A percentile compares a stretch with the other conserved stretches of the same genome.
Evolutionary conservation across 2,113 vertebrate species (phyloP).

Genomic region (Natator depressus): DNA sequence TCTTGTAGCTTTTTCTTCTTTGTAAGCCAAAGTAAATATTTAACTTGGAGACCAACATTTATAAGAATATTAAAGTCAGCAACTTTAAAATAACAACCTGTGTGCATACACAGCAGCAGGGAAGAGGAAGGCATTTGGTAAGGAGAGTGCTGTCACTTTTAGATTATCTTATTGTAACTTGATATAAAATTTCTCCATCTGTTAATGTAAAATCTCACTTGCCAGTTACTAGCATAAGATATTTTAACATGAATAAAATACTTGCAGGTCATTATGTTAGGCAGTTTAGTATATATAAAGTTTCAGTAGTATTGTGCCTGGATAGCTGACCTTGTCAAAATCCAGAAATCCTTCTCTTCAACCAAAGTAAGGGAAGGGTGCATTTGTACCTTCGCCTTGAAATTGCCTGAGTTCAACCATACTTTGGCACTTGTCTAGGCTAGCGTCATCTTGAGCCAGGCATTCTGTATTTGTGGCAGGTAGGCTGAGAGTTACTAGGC

Average conservation of each 20-base stretch:
- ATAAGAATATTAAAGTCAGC: neutral
- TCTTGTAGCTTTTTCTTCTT: neutral
- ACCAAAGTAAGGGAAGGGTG: neutral
- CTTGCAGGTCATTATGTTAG: neutral
- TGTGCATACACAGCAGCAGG: neutral
- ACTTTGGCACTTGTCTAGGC: neutral
- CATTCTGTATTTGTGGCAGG: neutral
- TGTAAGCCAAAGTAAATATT: neutral
- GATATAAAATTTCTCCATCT: neutral
- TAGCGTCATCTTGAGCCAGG: neutral
- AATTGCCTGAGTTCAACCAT: neutral
- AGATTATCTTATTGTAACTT: neutral
- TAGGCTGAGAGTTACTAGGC: neutral
- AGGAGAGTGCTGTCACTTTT: neutral
- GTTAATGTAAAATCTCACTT: neutral
- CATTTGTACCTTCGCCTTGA: neutral
- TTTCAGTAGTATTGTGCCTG: neutral
- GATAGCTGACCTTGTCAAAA: neutral
- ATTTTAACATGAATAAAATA: neutral
- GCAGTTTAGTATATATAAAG: neutral
- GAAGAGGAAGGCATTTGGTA: neutral
- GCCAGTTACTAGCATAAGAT: neutral
- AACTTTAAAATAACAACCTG: neutral
- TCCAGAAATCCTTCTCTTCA: neutral
- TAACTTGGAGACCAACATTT: neutral